Conservation (phyloP, 2,113 vertebrate genomes). For the Oophaga pumilio region DNA sequence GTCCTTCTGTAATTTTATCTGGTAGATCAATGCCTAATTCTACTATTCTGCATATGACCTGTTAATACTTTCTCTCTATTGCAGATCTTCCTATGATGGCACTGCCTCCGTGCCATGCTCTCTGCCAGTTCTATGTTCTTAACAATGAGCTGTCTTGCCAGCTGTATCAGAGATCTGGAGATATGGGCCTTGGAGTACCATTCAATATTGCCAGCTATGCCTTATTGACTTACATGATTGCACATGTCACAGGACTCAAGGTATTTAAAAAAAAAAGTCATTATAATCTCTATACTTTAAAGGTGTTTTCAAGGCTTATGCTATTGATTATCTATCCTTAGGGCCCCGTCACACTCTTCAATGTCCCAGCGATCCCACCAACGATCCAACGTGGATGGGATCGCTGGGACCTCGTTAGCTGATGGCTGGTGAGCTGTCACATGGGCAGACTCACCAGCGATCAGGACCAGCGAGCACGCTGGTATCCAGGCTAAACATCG, state of each 20-base stretch:
- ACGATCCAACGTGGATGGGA: too few relatives aligned
- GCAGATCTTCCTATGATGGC: conserved; percentile 92
- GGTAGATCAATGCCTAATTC: background rate
- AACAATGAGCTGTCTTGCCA: conserved; percentile 93
- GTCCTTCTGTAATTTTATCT: background rate
- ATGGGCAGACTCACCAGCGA: too few relatives aligned
- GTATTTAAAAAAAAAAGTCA: conserved; percentile 65
- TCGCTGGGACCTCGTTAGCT: too few relatives aligned
- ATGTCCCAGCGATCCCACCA: too few relatives aligned
- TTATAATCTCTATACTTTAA: background rate
- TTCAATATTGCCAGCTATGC: conserved; percentile 98
- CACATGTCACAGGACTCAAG: conserved; percentile 91
- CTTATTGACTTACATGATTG: conserved; percentile 95
- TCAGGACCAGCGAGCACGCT: too few relatives aligned
- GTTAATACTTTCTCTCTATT: background rate
- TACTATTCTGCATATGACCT: background rate
- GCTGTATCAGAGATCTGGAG: conserved; percentile 93
- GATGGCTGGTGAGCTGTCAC: too few relatives aligned
- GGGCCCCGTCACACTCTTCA: too few relatives aligned
- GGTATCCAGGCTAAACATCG: too few relatives aligned
- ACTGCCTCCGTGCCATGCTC: conserved; percentile 90
- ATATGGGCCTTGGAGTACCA: conserved; percentile 96
- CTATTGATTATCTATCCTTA: too few relatives aligned
- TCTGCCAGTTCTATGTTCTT: conserved; percentile 94
- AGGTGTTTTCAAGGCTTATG: background rate